These are phyloP conservation scores for Emberiza fucata DNA, from an alignment of 2,113 vertebrate species.

Conservation along the genomic window DNA sequence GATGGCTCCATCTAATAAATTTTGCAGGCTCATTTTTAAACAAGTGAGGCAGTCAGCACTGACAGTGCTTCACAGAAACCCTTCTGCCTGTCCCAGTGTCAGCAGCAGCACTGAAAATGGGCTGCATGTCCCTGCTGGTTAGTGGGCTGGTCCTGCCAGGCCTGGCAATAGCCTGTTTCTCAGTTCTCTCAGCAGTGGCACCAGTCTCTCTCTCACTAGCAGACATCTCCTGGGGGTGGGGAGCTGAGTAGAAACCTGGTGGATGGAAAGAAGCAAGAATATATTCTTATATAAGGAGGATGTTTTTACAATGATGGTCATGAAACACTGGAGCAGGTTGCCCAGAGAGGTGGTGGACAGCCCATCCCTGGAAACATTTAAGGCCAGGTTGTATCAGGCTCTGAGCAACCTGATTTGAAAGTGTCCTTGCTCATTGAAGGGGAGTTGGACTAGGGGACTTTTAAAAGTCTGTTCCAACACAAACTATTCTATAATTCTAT, in stretches of 20 bases:
- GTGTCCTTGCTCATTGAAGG: neutral
- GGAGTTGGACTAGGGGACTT: neutral
- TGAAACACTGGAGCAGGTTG: neutral
- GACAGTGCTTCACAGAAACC: neutral
- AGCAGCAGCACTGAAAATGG: neutral
- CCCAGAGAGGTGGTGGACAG: neutral
- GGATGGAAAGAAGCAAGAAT: neutral
- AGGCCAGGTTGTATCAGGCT: neutral
- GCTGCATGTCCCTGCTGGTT: neutral
- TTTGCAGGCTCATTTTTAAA: constrained; percentile 56
- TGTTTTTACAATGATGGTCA: fast-evolving
- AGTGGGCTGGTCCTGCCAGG: neutral
- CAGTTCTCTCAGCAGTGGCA: fast-evolving
- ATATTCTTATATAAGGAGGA: neutral
- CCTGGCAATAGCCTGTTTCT: neutral
- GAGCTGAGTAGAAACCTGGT: neutral
- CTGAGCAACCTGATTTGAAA: neutral
- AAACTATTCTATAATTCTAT: neutral
- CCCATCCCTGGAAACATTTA: neutral
- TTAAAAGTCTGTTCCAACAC: neutral
- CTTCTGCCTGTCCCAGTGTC: neutral
- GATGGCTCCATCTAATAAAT: constrained; percentile 60
- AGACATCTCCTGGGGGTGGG: neutral
- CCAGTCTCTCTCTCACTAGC: neutral
- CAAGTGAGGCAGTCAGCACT: constrained; percentile 20